These are phyloP conservation scores for Rhodophaea formosa DNA, from an alignment of 2,888 invertebrate species.

Conservation along the genomic window DNA sequence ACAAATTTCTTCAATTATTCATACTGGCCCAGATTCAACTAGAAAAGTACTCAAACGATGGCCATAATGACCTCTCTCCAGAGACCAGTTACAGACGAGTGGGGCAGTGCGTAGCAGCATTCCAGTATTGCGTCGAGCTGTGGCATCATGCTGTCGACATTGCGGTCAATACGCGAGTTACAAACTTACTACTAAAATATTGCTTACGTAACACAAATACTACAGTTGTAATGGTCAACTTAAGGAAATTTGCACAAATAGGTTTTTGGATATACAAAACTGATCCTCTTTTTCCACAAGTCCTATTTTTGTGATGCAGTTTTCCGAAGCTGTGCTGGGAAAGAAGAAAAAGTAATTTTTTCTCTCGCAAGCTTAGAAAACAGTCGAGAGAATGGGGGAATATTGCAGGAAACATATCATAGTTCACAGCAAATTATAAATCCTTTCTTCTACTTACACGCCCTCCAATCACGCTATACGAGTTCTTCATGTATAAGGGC, in stretches of 20 bases:
- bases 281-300: too few relatives aligned
- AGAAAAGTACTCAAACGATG: constrained; percentile 9
- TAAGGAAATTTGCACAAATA: neutral
- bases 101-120: constrained; percentile 16
- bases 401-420: too few relatives aligned
- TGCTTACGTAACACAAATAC: constrained; percentile 16
- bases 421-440: too few relatives aligned
- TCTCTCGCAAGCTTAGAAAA: too few relatives aligned
- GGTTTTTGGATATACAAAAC: neutral
- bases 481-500: too few relatives aligned
- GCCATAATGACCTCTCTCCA: constrained; percentile 5
- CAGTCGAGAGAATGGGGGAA: too few relatives aligned
- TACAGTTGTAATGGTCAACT: constrained; percentile 6
- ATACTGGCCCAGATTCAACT: neutral
- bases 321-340: too few relatives aligned
- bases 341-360: too few relatives aligned
- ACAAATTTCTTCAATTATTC: neutral
- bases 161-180: constrained; percentile 26
- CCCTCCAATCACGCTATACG: too few relatives aligned
- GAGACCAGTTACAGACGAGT: constrained; percentile 12
- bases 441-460: too few relatives aligned
- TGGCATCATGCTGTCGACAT: constrained; percentile 30
- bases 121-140: constrained; percentile 21
- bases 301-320: too few relatives aligned
- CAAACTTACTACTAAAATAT: constrained; percentile 20